These are phyloP conservation scores for Hydrotaea cyrtoneurina DNA, from an alignment of 2,888 invertebrate genomes.

Conservation along the genomic window DNA sequence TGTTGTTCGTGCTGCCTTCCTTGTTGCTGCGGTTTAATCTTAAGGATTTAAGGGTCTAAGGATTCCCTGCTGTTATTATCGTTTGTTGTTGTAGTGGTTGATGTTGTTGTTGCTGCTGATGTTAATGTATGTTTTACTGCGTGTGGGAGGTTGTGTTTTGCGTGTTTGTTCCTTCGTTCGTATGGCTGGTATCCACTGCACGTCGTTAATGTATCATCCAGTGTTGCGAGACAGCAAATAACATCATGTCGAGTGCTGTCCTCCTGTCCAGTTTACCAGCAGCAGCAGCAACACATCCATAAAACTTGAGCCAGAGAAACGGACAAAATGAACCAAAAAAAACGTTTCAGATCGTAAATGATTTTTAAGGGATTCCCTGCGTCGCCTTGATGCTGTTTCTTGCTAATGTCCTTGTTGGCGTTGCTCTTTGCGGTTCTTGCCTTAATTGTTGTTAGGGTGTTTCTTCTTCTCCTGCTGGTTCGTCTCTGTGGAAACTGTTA, in stretches of 20 bases:
- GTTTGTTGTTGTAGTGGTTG: too few species aligned
- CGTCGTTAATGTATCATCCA: conserved; percentile 19
- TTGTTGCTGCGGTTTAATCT: conserved; percentile 55
- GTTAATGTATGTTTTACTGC: conserved; percentile 25
- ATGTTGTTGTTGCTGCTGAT: conserved; percentile 27
- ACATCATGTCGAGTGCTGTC: conserved; percentile 36
- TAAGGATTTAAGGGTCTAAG: conserved; percentile 68
- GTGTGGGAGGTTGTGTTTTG: too few species aligned
- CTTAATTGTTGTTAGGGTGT: background rate
- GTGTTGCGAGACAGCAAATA: background rate
- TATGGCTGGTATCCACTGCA: background rate
- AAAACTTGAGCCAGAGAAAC: conserved; percentile 4
- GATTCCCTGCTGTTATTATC: conserved; percentile 67
- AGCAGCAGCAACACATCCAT: conserved; percentile 19
- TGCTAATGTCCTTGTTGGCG: conserved; percentile 15
- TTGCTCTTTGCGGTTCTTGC: conserved; percentile 17
- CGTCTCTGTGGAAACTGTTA: background rate
- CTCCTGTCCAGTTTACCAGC: background rate
- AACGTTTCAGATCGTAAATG: conserved; percentile 34
- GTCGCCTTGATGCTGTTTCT: background rate
- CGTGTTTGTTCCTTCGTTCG: background rate
- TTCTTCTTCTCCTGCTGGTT: background rate
- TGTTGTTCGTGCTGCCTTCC: conserved; percentile 52
- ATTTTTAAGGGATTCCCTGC: background rate
- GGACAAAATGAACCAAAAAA: background rate